A percentile compares a stretch with the other conserved stretches of the same genome.
Evolutionary conservation across 2,888 invertebrate genomes (phyloP).

Genomic region (Scaptomyza caliginosa): DNA sequence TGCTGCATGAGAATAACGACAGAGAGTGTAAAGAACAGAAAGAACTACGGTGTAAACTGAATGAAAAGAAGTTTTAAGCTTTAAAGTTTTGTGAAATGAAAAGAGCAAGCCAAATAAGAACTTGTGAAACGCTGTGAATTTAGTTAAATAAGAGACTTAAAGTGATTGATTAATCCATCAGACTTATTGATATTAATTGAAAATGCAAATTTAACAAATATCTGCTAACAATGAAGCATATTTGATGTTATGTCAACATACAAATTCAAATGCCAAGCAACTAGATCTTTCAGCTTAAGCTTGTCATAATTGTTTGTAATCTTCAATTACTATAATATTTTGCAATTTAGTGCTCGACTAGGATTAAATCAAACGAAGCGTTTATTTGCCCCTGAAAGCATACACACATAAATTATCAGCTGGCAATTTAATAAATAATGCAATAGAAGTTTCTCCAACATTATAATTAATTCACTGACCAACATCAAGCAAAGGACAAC

Average conservation of each 20-base stretch:
- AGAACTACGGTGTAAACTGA: slow-evolving; percentile 3
- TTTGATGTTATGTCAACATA: background rate
- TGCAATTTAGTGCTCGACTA: background rate
- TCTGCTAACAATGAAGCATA: background rate
- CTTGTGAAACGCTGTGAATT: background rate
- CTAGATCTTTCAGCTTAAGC: background rate
- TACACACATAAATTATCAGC: slow-evolving; percentile 59
- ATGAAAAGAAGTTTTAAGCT: background rate
- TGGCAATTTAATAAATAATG: slow-evolving; percentile 64
- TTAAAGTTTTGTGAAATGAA: background rate
- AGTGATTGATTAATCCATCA: background rate
- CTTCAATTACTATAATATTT: slow-evolving; percentile 24
- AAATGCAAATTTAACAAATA: background rate
- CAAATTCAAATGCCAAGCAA: background rate
- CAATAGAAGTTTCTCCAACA: slow-evolving; percentile 26
- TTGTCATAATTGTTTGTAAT: slow-evolving; percentile 8
- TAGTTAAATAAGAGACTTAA: background rate
- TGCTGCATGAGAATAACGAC: slow-evolving; percentile 22
- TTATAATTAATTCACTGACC: slow-evolving; percentile 51
- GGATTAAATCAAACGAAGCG: slow-evolving; percentile 44
- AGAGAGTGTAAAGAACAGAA: slow-evolving; percentile 3
- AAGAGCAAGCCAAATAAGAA: slow-evolving; percentile 2
- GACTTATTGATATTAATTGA: background rate
- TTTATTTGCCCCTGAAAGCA: slow-evolving; percentile 17
- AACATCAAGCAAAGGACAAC: slow-evolving; percentile 19